Conservation (phyloP, 2,113 vertebrate genomes). For the Pitta sordida region DNA sequence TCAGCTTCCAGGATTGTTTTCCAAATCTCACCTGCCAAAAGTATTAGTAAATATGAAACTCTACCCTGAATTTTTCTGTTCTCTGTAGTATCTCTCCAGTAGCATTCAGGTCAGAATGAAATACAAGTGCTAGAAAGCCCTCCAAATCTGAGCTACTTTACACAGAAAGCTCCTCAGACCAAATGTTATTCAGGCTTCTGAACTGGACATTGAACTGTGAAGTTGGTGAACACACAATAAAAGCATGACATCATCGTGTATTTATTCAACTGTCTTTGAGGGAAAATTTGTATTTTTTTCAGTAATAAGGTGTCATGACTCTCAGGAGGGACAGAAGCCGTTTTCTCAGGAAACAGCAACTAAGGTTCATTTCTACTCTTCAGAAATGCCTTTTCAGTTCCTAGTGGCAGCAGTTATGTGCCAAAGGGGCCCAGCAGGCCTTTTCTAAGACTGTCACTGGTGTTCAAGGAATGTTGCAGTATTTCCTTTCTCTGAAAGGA, state of each 20-base stretch:
- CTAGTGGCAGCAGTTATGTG: background rate
- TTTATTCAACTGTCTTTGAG: background rate
- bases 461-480: background rate
- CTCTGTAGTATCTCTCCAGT: background rate
- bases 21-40: background rate
- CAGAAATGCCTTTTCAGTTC: slow-evolving; percentile 1
- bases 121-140: background rate
- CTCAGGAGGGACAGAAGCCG: background rate
- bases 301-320: background rate
- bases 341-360: background rate
- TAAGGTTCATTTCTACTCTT: background rate
- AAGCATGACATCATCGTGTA: slow-evolving; percentile 5
- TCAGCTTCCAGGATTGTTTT: background rate
- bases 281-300: background rate
- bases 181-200: background rate
- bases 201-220: background rate
- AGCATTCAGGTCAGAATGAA: background rate
- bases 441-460: background rate
- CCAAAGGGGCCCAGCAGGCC: background rate
- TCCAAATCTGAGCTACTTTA: background rate
- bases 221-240: background rate
- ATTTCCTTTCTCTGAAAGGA: background rate
- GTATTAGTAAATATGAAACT: background rate
- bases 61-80: background rate
- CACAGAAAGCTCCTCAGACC: background rate